A percentile compares a stretch with the other conserved stretches of the same genome.
Evolutionary conservation across 2,113 vertebrate genomes (phyloP).

Genomic region (human): GRCh38 chr20:42127501-42128000

Average conservation of each 20-base stretch:
- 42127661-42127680: background rate
- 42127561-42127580: background rate
- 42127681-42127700: background rate
- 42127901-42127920: background rate
- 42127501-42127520: background rate
- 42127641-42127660: background rate
- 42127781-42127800: background rate
- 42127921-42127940: background rate
- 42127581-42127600: background rate
- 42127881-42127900: background rate
- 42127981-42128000: background rate
- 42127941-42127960: background rate
- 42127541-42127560: background rate
- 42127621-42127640: background rate
- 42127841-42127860: background rate
- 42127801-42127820: background rate
- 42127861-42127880: background rate
- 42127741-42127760: background rate
- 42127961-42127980: background rate
- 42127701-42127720: background rate
- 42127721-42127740: background rate
- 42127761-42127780: fast-evolving
- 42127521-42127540: background rate
- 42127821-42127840: background rate
- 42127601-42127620: background rate